Conservation (phyloP, 2,113 vertebrate species). For the Entomyzon cyanotis region DNA sequence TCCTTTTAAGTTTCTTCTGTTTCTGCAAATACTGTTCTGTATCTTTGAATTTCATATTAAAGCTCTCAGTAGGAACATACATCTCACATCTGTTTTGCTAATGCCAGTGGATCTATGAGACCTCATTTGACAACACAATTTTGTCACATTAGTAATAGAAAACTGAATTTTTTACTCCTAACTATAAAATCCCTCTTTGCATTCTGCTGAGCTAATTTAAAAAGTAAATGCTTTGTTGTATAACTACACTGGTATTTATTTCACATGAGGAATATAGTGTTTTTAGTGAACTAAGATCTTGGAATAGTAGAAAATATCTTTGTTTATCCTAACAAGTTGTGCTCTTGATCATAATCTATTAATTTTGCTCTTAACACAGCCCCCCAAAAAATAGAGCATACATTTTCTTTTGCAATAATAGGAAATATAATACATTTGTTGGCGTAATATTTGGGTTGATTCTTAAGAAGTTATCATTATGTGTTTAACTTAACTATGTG, state of each 20-base stretch:
- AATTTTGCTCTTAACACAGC: not conserved
- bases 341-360: not conserved
- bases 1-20: not conserved
- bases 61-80: not conserved
- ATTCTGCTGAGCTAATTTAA: not conserved
- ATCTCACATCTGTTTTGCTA: not conserved
- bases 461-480: not conserved
- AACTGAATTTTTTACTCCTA: not conserved
- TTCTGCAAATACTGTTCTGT: not conserved
- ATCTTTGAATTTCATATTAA: not conserved
- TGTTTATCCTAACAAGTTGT: not conserved
- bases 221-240: not conserved
- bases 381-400: not conserved
- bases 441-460: not conserved
- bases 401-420: not conserved
- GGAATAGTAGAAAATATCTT: not conserved
- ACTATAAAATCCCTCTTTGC: not conserved
- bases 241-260: not conserved
- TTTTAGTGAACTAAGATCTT: not conserved
- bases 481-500: not conserved
- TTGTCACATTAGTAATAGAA: not conserved
- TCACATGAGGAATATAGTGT: not conserved
- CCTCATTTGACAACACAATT: not conserved
- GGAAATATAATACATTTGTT: not conserved
- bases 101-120: not conserved